phyloP scores from a whole-genome alignment of 2,113 vertebrate genomes.

The Lipotes vexillifer region DNA sequence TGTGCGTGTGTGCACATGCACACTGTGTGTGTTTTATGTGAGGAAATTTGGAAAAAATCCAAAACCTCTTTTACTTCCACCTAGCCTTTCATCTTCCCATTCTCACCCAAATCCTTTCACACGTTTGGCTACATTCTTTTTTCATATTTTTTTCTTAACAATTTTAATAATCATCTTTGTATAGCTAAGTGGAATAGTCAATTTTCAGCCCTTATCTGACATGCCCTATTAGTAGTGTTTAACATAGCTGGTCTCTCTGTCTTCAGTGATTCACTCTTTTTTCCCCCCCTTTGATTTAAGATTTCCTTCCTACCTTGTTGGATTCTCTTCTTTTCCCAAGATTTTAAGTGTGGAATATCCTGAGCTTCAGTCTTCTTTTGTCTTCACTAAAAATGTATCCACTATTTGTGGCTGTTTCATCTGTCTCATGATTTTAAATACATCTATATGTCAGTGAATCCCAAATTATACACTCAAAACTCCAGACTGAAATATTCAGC shows the following conservation, averaged over 20 bases:
- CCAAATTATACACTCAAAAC: not conserved
- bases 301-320: not conserved
- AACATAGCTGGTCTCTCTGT: too few relatives aligned
- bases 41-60: not conserved
- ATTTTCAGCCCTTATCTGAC: not conserved
- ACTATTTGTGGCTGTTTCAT: not conserved
- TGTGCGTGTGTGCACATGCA: not conserved
- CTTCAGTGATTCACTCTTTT: not conserved
- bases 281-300: not conserved
- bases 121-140: not conserved
- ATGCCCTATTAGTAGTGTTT: not conserved
- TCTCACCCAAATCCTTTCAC: not conserved
- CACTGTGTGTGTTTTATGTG: not conserved
- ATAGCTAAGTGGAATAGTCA: not conserved
- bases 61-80: not conserved
- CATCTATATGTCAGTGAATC: not conserved
- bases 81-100: not conserved
- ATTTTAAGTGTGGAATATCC: not conserved
- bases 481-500: not conserved
- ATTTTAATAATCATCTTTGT: not conserved
- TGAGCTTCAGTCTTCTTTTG: not conserved
- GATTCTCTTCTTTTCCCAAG: not conserved
- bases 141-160: not conserved
- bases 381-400: not conserved
- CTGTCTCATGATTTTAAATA: not conserved